These are phyloP conservation scores for Phortica magna DNA, from an alignment of 2,888 invertebrate genomes.

Conservation along the genomic window DNA sequence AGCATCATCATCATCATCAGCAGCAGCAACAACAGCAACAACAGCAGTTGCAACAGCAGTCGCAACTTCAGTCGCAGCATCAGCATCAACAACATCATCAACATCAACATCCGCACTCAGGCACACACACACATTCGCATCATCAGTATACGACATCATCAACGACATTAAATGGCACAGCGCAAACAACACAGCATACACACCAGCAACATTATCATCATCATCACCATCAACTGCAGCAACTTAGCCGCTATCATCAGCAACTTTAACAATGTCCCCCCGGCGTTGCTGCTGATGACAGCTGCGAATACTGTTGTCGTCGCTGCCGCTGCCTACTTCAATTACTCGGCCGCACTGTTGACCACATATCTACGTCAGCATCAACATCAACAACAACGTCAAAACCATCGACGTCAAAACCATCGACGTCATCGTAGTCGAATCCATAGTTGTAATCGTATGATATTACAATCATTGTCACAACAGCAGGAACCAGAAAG, in stretches of 20 bases:
- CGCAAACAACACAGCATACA: background rate
- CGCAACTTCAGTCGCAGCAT: background rate
- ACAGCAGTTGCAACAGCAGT: background rate
- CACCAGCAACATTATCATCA: constrained; percentile 29
- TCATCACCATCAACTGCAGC: constrained; percentile 37
- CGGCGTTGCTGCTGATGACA: background rate
- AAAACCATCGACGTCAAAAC: constrained; percentile 21
- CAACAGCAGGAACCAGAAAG: background rate
- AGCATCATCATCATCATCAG: background rate
- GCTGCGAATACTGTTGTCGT: background rate
- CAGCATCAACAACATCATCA: background rate
- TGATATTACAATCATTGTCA: background rate
- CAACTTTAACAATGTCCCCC: constrained; percentile 29
- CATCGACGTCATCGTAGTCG: constrained; percentile 16
- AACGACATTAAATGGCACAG: background rate
- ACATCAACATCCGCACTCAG: background rate
- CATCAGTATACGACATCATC: background rate
- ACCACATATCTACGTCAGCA: background rate
- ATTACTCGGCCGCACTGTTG: background rate
- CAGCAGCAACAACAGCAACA: background rate
- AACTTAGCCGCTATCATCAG: constrained; percentile 24
- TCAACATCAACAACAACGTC: background rate
- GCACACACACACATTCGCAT: background rate
- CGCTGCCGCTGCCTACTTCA: background rate
- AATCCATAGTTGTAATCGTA: background rate